Conservation (phyloP, 2,888 invertebrate genomes). For the Papilio protenor region DNA sequence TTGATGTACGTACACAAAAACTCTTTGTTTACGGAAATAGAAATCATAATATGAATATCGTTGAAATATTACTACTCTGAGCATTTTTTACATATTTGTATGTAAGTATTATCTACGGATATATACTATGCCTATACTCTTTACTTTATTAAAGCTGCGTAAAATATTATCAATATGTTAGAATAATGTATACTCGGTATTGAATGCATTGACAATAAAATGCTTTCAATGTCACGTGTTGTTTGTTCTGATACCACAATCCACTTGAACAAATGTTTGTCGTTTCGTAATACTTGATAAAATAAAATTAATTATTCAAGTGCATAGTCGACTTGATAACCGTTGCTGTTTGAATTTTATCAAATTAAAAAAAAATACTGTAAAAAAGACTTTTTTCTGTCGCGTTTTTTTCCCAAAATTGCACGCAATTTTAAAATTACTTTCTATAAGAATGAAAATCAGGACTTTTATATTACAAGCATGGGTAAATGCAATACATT, state of each 20-base stretch:
- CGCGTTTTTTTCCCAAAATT: neutral
- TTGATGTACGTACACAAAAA: neutral
- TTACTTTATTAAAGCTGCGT: neutral
- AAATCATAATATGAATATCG: neutral
- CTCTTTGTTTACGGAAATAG: slow-evolving; percentile 16
- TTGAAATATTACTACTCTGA: neutral
- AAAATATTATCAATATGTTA: neutral
- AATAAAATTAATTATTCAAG: slow-evolving; percentile 12
- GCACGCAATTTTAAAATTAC: neutral
- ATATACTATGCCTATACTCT: neutral
- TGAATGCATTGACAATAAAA: slow-evolving; percentile 22
- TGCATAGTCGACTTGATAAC: slow-evolving; percentile 9
- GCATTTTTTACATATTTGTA: neutral
- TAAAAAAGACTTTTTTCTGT: neutral
- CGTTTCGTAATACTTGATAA: slow-evolving; percentile 3
- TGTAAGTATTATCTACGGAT: neutral
- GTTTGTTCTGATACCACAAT: slow-evolving; percentile 9
- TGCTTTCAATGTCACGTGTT: slow-evolving; percentile 32
- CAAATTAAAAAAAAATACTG: neutral
- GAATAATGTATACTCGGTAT: slow-evolving; percentile 1
- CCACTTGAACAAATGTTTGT: slow-evolving; percentile 31
- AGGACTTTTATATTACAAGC: too few relatives aligned
- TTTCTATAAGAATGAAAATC: too few relatives aligned
- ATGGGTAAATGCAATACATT: too few relatives aligned
- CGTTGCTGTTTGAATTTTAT: neutral